Evolutionary conservation across 2,888 invertebrate species (phyloP).

Genomic region (Clepsis dumicolana): DNA sequence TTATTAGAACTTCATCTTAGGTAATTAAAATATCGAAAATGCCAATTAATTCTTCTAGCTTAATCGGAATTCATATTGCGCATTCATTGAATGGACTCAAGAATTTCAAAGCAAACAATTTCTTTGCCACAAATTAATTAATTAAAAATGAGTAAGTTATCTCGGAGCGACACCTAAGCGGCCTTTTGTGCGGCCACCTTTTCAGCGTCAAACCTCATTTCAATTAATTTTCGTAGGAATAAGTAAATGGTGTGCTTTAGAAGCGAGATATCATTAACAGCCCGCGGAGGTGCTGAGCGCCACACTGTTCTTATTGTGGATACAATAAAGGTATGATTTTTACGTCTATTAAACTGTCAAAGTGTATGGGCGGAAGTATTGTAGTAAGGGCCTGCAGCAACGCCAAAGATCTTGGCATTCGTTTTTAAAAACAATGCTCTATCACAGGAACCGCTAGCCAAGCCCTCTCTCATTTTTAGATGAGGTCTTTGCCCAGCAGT

Average conservation of each 20-base stretch:
- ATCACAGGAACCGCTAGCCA: too few relatives aligned
- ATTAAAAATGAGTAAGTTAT: constrained; percentile 84
- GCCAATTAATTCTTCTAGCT: constrained; percentile 57
- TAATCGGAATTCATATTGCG: constrained; percentile 71
- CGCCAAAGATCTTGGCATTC: too few relatives aligned
- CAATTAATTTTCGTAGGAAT: constrained; percentile 85
- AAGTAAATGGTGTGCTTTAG: constrained; percentile 85
- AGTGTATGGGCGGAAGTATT: background rate
- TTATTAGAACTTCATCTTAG: constrained; percentile 7
- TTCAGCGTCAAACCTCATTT: constrained; percentile 86
- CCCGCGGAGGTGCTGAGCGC: constrained; percentile 51
- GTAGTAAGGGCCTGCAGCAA: background rate
- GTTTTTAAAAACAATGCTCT: too few relatives aligned
- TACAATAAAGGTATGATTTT: background rate
- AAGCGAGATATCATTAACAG: constrained; percentile 85
- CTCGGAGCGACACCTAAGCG: constrained; percentile 83
- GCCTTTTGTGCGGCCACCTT: constrained; percentile 82
- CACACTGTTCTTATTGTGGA: constrained; percentile 7
- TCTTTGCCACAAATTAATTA: constrained; percentile 82
- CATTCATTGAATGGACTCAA: constrained; percentile 65
- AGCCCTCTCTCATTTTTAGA: too few relatives aligned
- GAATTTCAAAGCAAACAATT: constrained; percentile 78
- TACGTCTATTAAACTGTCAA: background rate
- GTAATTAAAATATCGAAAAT: constrained; percentile 33
- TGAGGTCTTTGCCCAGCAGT: too few relatives aligned